These are phyloP conservation scores for Aleiodes sp. DNA, from an alignment of 1,140 invertebrate genomes.

Conservation along the genomic window DNA sequence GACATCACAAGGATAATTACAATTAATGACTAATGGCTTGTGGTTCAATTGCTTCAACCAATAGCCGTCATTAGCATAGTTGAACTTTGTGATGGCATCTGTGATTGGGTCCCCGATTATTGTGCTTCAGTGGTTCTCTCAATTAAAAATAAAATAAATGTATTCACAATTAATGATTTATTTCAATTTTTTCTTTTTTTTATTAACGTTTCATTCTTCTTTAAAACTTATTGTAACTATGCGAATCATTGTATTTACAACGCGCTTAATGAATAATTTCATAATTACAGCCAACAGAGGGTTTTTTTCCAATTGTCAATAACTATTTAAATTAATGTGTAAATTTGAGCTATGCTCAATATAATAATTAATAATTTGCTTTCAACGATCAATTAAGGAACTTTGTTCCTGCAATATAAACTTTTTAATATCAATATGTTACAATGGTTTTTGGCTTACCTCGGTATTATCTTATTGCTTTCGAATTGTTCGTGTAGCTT, in stretches of 20 bases:
- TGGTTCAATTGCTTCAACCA: background rate
- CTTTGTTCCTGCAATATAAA: background rate
- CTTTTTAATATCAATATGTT: slow-evolving; percentile 12
- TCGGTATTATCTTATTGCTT: background rate
- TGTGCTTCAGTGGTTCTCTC: too few species aligned
- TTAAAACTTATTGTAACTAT: background rate
- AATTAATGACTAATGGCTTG: slow-evolving; percentile 1
- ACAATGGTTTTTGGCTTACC: background rate
- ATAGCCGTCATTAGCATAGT: background rate
- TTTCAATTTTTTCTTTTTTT: background rate
- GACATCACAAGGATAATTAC: background rate
- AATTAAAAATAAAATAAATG: too few species aligned
- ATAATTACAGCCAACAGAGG: slow-evolving; percentile 5
- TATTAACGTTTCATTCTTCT: background rate
- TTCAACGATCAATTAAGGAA: background rate
- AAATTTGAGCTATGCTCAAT: background rate
- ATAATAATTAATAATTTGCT: background rate
- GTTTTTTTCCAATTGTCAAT: background rate
- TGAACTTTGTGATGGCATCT: background rate
- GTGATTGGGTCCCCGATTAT: too few species aligned
- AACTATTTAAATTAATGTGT: background rate
- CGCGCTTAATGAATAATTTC: background rate
- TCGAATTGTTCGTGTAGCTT: background rate
- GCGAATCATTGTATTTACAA: slow-evolving; percentile 2
- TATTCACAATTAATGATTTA: background rate